A percentile compares a stretch with the other conserved stretches of the same genome.
These are phyloP conservation scores for Gambusia affinis DNA, from an alignment of 2,113 vertebrate genomes.

Conservation along the genomic window DNA sequence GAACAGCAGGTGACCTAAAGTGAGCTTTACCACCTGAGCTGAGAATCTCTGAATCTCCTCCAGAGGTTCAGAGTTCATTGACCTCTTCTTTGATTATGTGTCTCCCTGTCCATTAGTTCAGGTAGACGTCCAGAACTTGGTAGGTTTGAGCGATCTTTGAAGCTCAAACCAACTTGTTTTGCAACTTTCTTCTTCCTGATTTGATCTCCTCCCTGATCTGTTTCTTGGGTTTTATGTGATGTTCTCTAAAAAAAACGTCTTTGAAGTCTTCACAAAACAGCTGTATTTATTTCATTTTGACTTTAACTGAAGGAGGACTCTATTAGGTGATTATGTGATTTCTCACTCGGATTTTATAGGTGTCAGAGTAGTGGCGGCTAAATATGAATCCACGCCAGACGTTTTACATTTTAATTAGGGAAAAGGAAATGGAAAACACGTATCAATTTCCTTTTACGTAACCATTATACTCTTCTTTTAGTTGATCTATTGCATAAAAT, in stretches of 20 bases:
- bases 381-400: too few species aligned
- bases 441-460: not conserved
- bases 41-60: too few species aligned
- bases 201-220: not conserved
- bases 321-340: not conserved
- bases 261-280: too few species aligned
- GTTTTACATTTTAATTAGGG: not conserved
- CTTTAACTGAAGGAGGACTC: not conserved
- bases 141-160: not conserved
- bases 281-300: not conserved
- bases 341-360: not conserved
- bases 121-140: not conserved
- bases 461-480: not conserved
- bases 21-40: too few species aligned
- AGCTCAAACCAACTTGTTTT: not conserved
- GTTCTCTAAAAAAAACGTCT: too few species aligned
- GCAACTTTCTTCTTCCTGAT: not conserved
- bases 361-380: too few species aligned
- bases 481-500: not conserved
- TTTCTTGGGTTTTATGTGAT: not conserved
- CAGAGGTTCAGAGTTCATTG: too few species aligned
- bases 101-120: not conserved
- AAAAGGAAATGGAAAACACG: not conserved
- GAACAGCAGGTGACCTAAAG: too few species aligned
- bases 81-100: not conserved